Evolutionary conservation across 1,140 invertebrate species (phyloP), one percentile per base, ranked within the genome.

Genomic region (Caenorhabditis inopinata): DNA sequence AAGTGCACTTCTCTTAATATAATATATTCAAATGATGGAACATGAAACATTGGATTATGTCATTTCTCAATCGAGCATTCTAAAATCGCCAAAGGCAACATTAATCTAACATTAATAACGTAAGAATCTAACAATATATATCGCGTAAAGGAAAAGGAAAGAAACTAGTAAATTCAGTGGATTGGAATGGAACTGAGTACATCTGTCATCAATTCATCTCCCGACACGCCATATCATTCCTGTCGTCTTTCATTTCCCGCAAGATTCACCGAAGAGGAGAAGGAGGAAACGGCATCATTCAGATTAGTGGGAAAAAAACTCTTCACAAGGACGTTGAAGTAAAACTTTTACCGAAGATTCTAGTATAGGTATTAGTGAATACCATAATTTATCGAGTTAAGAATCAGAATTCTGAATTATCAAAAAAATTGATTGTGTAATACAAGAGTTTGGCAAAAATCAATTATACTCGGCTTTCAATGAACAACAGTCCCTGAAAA

Each of bases 161-260:
- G 58, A 68, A 68, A 68, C 32, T 68, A 4, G 58, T 29, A 68
- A 68, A 68, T 68, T 68, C 58, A 68, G 58, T 68, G 58, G 58
- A 68, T 68, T 68, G 58, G 58, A 68, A 68, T 68, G 58, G 58
- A 68, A 42, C 32, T 68, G 58, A 68, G 58, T 68, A 68, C 58
- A 68, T 68, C 58, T 68, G 58, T 38, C 58, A 68, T 32, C 58
- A 68, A 68, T 68, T 68, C 58, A 68, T 68, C 58, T 68, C 32
- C 32, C 58, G 58, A 68, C 58, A 68, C 58, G 58, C 58, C 58
- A 68, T 68, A 68, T 68, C 58, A 68, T n/a, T 68, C n/a, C 32
- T 68, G 58, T 68, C 49, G 49, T 53, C n/a, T 68, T 38, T 68
- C 58, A 68, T 68, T 68, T 68, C 58, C 58, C 58, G 58, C 58